phyloP scores from a whole-genome alignment of 2,113 vertebrate species.

The Myrmecophaga tridactyla region DNA sequence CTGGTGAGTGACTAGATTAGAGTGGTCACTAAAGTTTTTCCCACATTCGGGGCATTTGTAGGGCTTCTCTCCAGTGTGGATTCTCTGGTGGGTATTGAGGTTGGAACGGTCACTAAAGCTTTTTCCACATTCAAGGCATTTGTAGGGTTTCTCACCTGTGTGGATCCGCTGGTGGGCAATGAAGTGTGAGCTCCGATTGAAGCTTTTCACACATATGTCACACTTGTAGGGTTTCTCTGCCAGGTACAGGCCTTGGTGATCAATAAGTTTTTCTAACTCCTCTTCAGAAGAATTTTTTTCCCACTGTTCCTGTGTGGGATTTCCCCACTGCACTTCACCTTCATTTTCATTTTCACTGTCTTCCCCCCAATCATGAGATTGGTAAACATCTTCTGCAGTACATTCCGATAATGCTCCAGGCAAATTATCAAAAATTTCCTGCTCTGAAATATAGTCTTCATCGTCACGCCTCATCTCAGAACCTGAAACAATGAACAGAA shows the following conservation, averaged over 20 bases:
- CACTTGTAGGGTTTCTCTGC: slow-evolving; percentile 64
- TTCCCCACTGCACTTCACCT: neutral
- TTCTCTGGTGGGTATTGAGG: slow-evolving; percentile 69
- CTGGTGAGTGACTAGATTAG: slow-evolving; percentile 72
- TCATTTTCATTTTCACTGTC: slow-evolving; percentile 59
- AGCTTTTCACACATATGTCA: slow-evolving; percentile 45
- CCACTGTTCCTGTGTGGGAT: slow-evolving; percentile 35
- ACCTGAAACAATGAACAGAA: slow-evolving; percentile 55
- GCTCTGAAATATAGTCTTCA: slow-evolving; percentile 64
- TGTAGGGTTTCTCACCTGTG: slow-evolving; percentile 53
- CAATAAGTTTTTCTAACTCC: slow-evolving; percentile 73
- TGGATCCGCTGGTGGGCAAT: slow-evolving; percentile 51
- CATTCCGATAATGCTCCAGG: slow-evolving; percentile 42
- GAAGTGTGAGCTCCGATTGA: slow-evolving; percentile 56
- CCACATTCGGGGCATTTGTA: slow-evolving; percentile 69
- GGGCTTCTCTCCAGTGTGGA: slow-evolving; percentile 71
- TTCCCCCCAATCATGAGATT: neutral
- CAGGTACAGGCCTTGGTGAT: slow-evolving; percentile 73
- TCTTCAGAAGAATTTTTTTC: slow-evolving; percentile 68
- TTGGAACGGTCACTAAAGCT: slow-evolving; percentile 67
- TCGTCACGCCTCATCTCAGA: slow-evolving; percentile 56
- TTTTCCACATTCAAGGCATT: slow-evolving; percentile 54
- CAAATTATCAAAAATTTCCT: slow-evolving; percentile 52
- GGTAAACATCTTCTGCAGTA: neutral
- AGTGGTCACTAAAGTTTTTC: slow-evolving; percentile 72